Percentiles rank a stretch among this genome's conserved stretches.
Evolutionary conservation across 2,113 vertebrate genomes (phyloP).

Genomic region (Nycticebus coucang): DNA sequence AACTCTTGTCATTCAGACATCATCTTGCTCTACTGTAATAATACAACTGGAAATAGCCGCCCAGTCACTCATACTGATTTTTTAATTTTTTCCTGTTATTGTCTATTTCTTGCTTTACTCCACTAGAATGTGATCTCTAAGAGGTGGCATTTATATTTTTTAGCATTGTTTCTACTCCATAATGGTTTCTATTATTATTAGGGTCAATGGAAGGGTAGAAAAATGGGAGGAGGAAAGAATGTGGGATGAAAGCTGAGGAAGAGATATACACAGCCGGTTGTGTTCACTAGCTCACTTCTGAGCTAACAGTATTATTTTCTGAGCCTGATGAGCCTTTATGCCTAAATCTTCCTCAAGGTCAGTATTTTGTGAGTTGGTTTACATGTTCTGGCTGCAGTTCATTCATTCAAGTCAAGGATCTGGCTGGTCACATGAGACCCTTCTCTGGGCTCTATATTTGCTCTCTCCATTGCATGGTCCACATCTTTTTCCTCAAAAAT

Average conservation of each 20-base stretch:
- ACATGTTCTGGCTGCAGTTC: not conserved
- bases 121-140: not conserved
- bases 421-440: not conserved
- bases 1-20: not conserved
- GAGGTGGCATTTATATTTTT: not conserved
- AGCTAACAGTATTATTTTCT: not conserved
- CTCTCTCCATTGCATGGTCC: not conserved
- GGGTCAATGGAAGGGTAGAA: not conserved
- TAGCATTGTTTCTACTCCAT: not conserved
- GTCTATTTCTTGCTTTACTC: not conserved
- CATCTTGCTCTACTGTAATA: not conserved
- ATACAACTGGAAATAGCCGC: not conserved
- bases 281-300: too few species aligned
- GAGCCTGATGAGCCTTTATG: not conserved
- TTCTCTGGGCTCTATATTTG: not conserved
- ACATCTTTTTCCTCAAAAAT: not conserved
- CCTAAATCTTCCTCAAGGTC: too few species aligned
- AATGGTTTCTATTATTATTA: not conserved
- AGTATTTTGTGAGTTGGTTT: not conserved
- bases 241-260: too few species aligned
- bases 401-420: not conserved
- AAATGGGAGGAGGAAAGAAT: not conserved
- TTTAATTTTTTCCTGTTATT: not conserved
- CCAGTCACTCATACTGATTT: not conserved
- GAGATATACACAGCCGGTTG: not conserved